Conservation (phyloP, 2,888 invertebrate genomes). For the Trachelus stipa region DNA sequence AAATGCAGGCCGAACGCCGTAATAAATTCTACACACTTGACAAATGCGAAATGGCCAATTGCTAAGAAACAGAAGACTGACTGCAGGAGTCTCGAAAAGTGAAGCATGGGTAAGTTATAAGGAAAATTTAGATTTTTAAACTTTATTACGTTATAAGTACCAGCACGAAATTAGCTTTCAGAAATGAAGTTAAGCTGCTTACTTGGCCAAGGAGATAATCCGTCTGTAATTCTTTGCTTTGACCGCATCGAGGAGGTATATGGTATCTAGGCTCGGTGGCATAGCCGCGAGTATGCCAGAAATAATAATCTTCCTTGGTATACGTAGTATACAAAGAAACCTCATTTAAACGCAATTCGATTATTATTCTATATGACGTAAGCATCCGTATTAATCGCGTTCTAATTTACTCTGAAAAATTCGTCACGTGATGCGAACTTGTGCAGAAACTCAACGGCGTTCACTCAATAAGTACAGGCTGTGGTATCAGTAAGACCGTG, state of each 20-base stretch:
- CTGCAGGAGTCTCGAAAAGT: not conserved
- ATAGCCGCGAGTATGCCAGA: constrained; percentile 30
- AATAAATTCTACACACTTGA: not conserved
- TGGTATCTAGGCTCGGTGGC: not conserved
- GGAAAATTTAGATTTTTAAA: not conserved
- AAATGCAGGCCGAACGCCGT: not conserved
- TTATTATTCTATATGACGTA: constrained; percentile 54
- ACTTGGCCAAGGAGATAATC: constrained; percentile 50
- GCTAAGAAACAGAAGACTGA: not conserved
- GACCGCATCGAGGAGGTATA: constrained; percentile 41
- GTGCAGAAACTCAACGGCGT: not conserved
- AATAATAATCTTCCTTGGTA: constrained; percentile 44
- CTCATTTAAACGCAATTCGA: constrained; percentile 48
- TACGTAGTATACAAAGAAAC: not conserved
- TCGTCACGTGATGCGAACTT: not conserved
- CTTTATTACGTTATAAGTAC: not conserved
- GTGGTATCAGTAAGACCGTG: not conserved
- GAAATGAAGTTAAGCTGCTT: constrained; percentile 59
- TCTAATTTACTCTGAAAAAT: not conserved
- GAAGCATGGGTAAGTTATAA: not conserved
- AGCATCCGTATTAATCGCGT: constrained; percentile 30
- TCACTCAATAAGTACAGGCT: too few relatives aligned
- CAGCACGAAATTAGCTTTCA: constrained; percentile 48
- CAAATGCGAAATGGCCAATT: not conserved
- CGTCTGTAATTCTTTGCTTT: constrained; percentile 52